Evolutionary conservation across 2,797 vertebrate genomes (phyloP), one percentile per base, ranked within the genome.

Genomic region (Smutsia gigantea): DNA sequence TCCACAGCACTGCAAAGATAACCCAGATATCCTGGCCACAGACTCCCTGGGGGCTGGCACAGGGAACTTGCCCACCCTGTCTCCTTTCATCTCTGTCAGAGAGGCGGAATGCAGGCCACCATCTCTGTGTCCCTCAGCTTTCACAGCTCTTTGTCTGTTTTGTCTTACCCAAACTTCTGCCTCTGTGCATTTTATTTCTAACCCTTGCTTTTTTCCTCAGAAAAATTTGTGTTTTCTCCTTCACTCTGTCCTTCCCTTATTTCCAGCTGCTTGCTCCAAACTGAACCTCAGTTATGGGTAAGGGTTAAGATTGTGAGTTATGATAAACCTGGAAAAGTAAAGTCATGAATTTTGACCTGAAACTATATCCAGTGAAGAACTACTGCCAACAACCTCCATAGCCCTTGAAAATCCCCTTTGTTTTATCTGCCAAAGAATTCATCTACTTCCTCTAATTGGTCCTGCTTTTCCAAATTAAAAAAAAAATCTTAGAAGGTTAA

Each of bases 401-500:
- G 55, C 17, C 74, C 75, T 77, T 95, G 37, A 92, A 90, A 75
- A 92, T 95, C 46, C 23, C 81, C 49, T 92, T 96, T 96, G 74
- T 93, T 96, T 87, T 63, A 59, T 84, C 84, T 94, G 90, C 79
- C 93, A 87, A 27, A 68, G 66, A 94, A 92, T 93, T 85, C 75
- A 63, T 93, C 57, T 90, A 79, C 68, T 95, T 93, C 81, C 23
- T 92, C 61, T 95, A 82, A 92, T 92, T 92, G 66, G 66, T 88
- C 71, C 75, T 95, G 68, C 78, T 85, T 96, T 94, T 91, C 66
- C 90, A 95, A 92, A 82, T 85, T 85, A 12, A 72, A 88, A 93
- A 51, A 53, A 51, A 42, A 87, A 61, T 74, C 49, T 83, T 89
- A 31, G 42, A 95, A 95, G 79, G 51, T 87, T 94, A 93, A 51